Conservation (phyloP, 2,113 vertebrate species). For the Megaceryle torquata region DNA sequence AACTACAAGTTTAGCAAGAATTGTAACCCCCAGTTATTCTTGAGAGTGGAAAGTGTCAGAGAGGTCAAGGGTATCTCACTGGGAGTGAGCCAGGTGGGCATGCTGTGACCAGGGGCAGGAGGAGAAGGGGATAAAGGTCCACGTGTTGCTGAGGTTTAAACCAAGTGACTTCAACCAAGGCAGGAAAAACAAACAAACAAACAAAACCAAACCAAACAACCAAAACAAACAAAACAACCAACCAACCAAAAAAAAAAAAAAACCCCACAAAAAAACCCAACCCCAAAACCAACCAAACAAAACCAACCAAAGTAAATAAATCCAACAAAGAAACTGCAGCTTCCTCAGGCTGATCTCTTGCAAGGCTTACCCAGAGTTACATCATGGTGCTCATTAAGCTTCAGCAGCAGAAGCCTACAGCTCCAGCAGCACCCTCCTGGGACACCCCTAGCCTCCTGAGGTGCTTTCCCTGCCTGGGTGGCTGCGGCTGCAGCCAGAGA, state of each 20-base stretch:
- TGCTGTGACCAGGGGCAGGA: rapidly evolving
- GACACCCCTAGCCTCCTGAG: not conserved
- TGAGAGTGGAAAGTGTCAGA: not conserved
- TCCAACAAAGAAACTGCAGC: not conserved
- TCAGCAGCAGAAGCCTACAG: not conserved
- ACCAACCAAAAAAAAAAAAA: no score
- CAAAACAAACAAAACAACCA: not conserved
- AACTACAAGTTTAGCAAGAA: not conserved
- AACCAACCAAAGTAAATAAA: not conserved
- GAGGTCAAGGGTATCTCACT: not conserved
- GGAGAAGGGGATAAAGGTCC: not conserved
- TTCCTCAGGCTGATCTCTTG: not conserved
- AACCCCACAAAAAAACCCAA: no score
- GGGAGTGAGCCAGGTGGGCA: rapidly evolving
- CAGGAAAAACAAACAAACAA: not conserved
- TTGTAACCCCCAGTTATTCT: not conserved
- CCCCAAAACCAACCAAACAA: not conserved
- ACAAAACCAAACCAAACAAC: not conserved
- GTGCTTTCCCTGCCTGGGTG: not conserved
- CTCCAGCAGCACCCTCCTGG: not conserved
- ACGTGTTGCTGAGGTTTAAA: not conserved
- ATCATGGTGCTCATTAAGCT: slow-evolving; percentile 16
- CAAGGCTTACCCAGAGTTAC: slow-evolving; percentile 27
- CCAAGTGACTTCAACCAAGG: not conserved
- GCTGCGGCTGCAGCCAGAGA: not conserved